A percentile compares a stretch with the other conserved stretches of the same genome.
Evolutionary conservation across 2,888 invertebrate genomes (phyloP).

Genomic region (Archips crataeganus): DNA sequence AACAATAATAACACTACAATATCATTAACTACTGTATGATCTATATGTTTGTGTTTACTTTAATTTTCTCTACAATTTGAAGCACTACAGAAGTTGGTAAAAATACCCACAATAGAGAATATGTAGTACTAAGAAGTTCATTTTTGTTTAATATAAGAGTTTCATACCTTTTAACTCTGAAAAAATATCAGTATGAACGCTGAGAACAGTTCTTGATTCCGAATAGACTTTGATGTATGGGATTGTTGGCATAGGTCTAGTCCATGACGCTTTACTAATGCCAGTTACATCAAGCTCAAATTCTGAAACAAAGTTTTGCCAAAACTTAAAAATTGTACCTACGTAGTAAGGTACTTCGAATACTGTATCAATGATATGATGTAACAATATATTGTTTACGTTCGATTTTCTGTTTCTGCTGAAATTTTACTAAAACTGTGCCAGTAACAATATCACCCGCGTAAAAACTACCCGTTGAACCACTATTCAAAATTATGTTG

Average conservation of each 20-base stretch:
- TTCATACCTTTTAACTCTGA: constrained; percentile 54
- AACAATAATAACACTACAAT: too few species aligned
- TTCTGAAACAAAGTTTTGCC: constrained; percentile 57
- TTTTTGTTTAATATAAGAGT: too few species aligned
- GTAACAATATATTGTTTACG: constrained; percentile 53
- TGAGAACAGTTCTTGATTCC: constrained; percentile 65
- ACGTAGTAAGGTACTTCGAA: not conserved
- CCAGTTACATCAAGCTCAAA: constrained; percentile 69
- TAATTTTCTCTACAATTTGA: too few species aligned
- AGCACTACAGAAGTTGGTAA: too few species aligned
- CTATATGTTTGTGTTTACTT: too few species aligned
- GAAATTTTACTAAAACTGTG: constrained; percentile 65
- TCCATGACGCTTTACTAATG: constrained; percentile 71
- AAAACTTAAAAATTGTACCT: not conserved
- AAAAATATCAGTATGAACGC: constrained; percentile 63
- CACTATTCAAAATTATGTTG: constrained; percentile 67
- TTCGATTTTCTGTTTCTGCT: constrained; percentile 64
- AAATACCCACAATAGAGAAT: too few species aligned
- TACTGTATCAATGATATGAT: constrained; percentile 18
- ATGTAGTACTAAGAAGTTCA: too few species aligned
- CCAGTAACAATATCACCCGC: constrained; percentile 77
- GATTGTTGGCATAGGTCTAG: constrained; percentile 67
- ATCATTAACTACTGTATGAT: too few species aligned
- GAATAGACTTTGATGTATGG: constrained; percentile 76
- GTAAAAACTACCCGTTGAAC: constrained; percentile 68